Percentiles rank a stretch among this genome's conserved stretches.
Conservation (phyloP, 2,797 vertebrate species). For the Gymnopithys bicolor region DNA sequence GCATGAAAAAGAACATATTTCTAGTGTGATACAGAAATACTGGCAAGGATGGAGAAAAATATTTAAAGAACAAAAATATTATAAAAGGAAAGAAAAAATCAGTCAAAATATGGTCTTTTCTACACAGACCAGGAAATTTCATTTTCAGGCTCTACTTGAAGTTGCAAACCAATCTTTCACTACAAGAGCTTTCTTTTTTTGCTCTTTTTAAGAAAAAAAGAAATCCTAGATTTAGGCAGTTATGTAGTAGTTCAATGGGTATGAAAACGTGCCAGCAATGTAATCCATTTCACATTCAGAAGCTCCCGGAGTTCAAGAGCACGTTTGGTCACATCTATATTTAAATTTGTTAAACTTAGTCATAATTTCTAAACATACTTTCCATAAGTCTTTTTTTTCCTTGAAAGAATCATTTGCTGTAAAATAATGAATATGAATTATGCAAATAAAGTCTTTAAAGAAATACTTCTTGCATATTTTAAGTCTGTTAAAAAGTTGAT, state of each 20-base stretch:
- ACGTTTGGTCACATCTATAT: slow-evolving; percentile 55
- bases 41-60: not conserved
- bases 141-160: slow-evolving; percentile 20
- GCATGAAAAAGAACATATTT: not conserved
- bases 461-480: slow-evolving; percentile 58
- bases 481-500: slow-evolving; percentile 42
- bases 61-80: not conserved
- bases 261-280: slow-evolving; percentile 13
- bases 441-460: slow-evolving; percentile 51
- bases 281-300: slow-evolving; percentile 17
- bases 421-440: slow-evolving; percentile 61
- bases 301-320: slow-evolving; percentile 13
- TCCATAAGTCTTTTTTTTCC: not conserved
- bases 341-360: slow-evolving; percentile 65
- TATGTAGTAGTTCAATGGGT: not conserved
- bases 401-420: slow-evolving; percentile 53
- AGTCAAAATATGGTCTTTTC: not conserved
- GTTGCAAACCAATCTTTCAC: not conserved
- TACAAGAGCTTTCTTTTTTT: not conserved
- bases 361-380: slow-evolving; percentile 59
- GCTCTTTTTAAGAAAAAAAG: not conserved
- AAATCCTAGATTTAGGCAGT: not conserved
- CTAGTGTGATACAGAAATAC: not conserved
- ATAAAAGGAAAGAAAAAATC: not conserved
- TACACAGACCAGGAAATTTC: not conserved